Percentiles rank a stretch among this genome's conserved stretches.
Evolutionary conservation across 2,113 vertebrate species (phyloP).

Genomic region (Lipotes vexillifer): DNA sequence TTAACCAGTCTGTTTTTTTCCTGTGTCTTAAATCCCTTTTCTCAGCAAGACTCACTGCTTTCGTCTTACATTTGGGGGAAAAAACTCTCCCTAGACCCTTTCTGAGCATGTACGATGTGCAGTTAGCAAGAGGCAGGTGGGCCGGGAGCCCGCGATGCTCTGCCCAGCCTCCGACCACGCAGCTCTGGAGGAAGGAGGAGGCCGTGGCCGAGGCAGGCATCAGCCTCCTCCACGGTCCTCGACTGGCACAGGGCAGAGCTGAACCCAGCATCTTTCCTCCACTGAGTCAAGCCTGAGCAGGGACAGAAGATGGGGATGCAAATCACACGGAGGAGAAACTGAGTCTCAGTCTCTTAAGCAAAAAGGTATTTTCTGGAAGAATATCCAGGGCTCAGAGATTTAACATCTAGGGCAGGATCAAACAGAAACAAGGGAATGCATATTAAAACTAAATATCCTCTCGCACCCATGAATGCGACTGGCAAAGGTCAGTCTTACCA

Average conservation of each 20-base stretch:
- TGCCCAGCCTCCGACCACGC: not conserved
- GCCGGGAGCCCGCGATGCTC: not conserved
- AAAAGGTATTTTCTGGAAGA: not conserved
- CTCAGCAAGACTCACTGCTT: not conserved
- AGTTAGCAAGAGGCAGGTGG: not conserved
- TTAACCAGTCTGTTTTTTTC: not conserved
- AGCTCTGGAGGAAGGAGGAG: not conserved
- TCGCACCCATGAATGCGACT: not conserved
- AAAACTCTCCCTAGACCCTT: not conserved
- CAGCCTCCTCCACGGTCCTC: not conserved
- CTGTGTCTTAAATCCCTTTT: not conserved
- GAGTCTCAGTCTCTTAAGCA: not conserved
- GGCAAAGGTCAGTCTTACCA: not conserved
- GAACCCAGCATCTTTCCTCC: not conserved
- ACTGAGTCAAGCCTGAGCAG: not conserved
- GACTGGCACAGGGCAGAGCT: not conserved
- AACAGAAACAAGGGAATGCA: not conserved
- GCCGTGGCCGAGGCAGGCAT: not conserved
- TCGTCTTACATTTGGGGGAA: not conserved
- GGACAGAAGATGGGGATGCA: not conserved
- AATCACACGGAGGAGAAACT: not conserved
- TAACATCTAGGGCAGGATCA: not conserved
- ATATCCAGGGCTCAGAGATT: not conserved
- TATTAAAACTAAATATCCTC: not conserved
- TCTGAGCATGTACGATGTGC: not conserved